phyloP scores from a whole-genome alignment of 2,113 vertebrate species.

The Macrotis lagotis region DNA sequence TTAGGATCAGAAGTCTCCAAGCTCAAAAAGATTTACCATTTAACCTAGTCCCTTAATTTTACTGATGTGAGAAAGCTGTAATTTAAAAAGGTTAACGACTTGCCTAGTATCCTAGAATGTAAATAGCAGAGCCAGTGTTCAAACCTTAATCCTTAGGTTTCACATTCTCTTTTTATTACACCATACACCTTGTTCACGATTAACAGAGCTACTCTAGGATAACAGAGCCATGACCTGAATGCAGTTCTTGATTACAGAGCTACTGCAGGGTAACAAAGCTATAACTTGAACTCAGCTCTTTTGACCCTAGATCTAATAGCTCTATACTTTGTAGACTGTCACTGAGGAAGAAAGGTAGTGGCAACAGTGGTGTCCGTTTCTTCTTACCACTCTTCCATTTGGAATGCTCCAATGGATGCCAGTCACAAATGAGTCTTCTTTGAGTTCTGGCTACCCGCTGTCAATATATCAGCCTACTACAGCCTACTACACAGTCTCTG shows the following conservation, averaged over 20 bases:
- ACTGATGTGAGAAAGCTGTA: too few species aligned
- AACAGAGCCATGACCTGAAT: too few species aligned
- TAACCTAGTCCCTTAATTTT: too few species aligned
- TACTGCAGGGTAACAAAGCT: neutral
- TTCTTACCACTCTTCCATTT: neutral
- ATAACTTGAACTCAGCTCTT: neutral
- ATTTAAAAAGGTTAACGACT: too few species aligned
- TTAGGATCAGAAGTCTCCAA: too few species aligned
- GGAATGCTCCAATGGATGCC: neutral
- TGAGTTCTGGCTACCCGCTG: neutral
- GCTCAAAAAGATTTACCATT: too few species aligned
- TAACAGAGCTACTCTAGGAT: too few species aligned
- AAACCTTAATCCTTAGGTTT: neutral
- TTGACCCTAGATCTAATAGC: neutral
- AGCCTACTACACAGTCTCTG: neutral
- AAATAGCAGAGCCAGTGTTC: neutral
- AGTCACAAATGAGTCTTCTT: neutral
- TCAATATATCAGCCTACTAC: neutral
- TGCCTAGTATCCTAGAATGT: too few species aligned
- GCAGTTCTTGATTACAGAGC: neutral
- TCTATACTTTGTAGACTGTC: neutral
- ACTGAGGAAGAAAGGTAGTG: neutral
- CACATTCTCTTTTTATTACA: neutral
- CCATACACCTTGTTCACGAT: neutral
- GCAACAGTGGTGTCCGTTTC: neutral